These are phyloP conservation scores for Panthera uncia DNA, from an alignment of 2,113 vertebrate species.

Conservation along the genomic window DNA sequence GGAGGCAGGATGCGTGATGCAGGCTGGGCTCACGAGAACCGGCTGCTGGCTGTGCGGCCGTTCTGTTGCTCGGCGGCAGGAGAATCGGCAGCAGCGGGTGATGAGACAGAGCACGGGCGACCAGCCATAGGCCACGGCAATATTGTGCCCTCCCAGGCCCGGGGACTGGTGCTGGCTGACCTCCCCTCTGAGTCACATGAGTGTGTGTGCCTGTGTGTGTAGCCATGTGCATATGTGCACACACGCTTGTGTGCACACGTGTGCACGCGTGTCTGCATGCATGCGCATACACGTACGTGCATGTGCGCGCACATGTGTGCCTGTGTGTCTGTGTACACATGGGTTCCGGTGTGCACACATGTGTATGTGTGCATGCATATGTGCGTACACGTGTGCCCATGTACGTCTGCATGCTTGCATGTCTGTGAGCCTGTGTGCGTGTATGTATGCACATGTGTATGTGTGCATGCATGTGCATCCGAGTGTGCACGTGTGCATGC, in stretches of 20 bases:
- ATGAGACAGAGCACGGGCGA: rapidly evolving
- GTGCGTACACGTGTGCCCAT: no score
- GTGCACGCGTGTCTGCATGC: no score
- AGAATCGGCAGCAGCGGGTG: neutral
- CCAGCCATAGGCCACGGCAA: rapidly evolving
- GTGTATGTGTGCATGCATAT: no score
- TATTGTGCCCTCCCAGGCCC: neutral
- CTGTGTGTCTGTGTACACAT: no score
- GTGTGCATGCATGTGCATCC: no score
- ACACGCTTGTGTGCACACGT: no score
- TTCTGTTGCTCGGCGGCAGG: rapidly evolving
- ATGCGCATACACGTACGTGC: rapidly evolving
- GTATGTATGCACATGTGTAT: no score
- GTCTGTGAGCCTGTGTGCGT: no score
- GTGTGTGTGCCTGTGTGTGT: neutral
- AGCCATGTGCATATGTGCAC: no score
- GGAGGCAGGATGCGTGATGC: rapidly evolving
- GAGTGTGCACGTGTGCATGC: neutral
- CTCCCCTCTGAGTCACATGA: rapidly evolving
- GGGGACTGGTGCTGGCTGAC: neutral
- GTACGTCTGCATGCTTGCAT: no score
- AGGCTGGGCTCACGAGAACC: rapidly evolving
- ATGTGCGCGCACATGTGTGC: rapidly evolving
- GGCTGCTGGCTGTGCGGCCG: rapidly evolving
- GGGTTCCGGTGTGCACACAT: no score